phyloP scores from a whole-genome alignment of 2,113 vertebrate genomes.

The Oxyura jamaicensis region DNA sequence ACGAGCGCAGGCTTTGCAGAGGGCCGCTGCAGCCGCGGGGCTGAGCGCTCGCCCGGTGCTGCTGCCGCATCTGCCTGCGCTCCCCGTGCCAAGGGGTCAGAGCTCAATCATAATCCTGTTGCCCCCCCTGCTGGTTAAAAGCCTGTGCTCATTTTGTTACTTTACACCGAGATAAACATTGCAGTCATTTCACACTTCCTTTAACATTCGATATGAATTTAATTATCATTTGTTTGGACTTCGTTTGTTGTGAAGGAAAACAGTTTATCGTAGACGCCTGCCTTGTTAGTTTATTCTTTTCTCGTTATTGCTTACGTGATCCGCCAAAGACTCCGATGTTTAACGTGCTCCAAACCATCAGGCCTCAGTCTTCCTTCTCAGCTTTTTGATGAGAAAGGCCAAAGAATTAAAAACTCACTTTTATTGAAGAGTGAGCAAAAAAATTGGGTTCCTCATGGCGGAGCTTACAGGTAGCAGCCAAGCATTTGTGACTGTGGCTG shows the following conservation, averaged over 20 bases:
- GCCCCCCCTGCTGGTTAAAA: constrained; percentile 87
- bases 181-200: constrained; percentile 78
- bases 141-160: constrained; percentile 76
- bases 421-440: constrained; percentile 40
- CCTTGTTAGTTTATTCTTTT: not conserved
- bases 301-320: constrained; percentile 26
- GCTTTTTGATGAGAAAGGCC: constrained; percentile 45
- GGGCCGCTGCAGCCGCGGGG: constrained; percentile 17
- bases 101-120: constrained; percentile 83
- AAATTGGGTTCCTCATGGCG: constrained; percentile 61
- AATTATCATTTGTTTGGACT: constrained; percentile 66
- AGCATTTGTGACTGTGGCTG: constrained; percentile 1
- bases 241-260: constrained; percentile 7
- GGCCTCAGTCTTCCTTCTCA: constrained; percentile 25
- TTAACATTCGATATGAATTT: constrained; percentile 71
- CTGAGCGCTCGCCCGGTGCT: constrained; percentile 66
- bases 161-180: constrained; percentile 76
- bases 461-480: constrained; percentile 70
- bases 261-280: not conserved
- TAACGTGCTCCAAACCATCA: not conserved
- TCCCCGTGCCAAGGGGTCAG: constrained; percentile 71
- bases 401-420: constrained; percentile 47
- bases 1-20: constrained; percentile 55
- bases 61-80: constrained; percentile 72
- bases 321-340: constrained; percentile 40